These are phyloP conservation scores for Panagrolaimus sp. DNA, from an alignment of 1,140 invertebrate species.

Conservation along the genomic window DNA sequence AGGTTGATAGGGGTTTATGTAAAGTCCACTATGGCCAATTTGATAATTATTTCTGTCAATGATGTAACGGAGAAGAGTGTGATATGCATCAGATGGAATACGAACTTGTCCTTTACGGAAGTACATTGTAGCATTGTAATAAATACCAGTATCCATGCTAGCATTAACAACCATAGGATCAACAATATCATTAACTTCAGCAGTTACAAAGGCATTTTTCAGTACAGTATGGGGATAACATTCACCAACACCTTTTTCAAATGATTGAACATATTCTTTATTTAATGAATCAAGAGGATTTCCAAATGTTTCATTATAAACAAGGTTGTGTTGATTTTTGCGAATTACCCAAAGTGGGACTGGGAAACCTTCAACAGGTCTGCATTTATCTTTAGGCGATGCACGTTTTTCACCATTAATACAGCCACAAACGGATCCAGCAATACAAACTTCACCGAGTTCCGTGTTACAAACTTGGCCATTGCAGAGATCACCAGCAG, in stretches of 20 bases:
- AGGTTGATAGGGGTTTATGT: conserved; percentile 54
- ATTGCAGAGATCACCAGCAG: conserved; percentile 50
- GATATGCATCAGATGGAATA: conserved; percentile 54
- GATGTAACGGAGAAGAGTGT: conserved; percentile 50
- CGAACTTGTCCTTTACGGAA: conserved; percentile 55
- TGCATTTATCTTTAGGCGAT: conserved; percentile 41
- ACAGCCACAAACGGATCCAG: conserved; percentile 52
- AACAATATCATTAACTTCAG: conserved; percentile 58
- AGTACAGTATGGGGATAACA: conserved; percentile 56
- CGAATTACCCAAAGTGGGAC: conserved; percentile 55
- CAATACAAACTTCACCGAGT: conserved; percentile 55
- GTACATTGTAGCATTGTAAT: conserved; percentile 57
- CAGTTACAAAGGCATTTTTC: conserved; percentile 51
- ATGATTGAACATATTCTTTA: conserved; percentile 50
- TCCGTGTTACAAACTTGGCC: conserved; percentile 47
- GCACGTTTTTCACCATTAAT: conserved; percentile 52
- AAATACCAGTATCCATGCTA: conserved; percentile 52
- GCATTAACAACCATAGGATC: conserved; percentile 54
- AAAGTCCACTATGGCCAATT: conserved; percentile 54
- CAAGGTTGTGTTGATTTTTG: conserved; percentile 42
- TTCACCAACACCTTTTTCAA: conserved; percentile 51
- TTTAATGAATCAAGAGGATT: conserved; percentile 52
- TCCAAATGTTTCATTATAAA: conserved; percentile 53
- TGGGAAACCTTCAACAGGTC: conserved; percentile 51
- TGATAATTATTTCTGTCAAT: conserved; percentile 54